Base-by-base conservation (phyloP, 1,140 invertebrate species). In the Phenacoccus solenopsis region DNA sequence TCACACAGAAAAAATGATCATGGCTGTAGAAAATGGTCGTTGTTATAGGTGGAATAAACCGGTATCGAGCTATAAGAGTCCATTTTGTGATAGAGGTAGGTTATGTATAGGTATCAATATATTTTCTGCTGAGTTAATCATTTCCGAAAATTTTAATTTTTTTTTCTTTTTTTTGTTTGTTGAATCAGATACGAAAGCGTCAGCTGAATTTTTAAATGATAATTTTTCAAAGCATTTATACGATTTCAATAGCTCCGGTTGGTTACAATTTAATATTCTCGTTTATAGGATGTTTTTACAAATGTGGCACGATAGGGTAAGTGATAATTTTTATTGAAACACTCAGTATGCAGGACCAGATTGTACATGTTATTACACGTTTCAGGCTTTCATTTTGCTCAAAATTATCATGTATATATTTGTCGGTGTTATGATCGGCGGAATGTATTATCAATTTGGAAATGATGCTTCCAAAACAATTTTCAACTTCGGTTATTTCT, bases 401-500 rank as follows among this genome's bases (percentile, higher is more conserved):
- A 87, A 88, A 75, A 79, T 88, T 49, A 79, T 80, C 1, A 78
- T 91, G 73, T 84, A 90, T 72, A 76, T 88, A 64, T 84, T 88
- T 67, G 75, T 91, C n/a, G 88, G 85, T 1, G 73, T 87, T 0
- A 80, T 90, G 0, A 82, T 90, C n/a, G 88, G 85, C 1, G 80
- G 81, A 0, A 72, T 91, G 25, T 91, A 87, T 76, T 79, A 83
- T 9, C 80, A 85, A 35, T 88, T 90, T 76, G 90, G 89, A 5
- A 84, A 87, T 70, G 87, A 91, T 73, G 90, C 85, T 0, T 89
- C 89, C 0, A 90, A 89, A 75, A 88, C 87, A 0, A 80, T 91
- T 10, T 91, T 88, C 74, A 91, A 90, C 76, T 91, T 90, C 76
- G 89, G 89, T 12, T 91, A 90, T 76, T 90, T 88, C 73, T 91